Percentiles rank a stretch among this genome's conserved stretches.
Evolutionary conservation across 2,888 invertebrate species (phyloP).

Genomic region (Cataglyphis cursor): DNA sequence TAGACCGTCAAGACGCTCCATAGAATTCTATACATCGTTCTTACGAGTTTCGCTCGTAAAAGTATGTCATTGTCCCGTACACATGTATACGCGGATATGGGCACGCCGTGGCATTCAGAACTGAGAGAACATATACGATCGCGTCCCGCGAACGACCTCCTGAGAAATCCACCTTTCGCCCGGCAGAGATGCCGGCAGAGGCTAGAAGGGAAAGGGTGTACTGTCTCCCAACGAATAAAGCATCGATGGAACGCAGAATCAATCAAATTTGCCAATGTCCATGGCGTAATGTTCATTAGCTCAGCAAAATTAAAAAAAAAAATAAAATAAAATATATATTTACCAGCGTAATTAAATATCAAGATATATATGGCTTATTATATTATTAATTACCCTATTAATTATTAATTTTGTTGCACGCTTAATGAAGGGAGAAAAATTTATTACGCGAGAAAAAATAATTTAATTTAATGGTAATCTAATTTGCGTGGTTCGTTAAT

Average conservation of each 20-base stretch:
- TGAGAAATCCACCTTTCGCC: slow-evolving; percentile 76
- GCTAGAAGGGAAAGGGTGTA: slow-evolving; percentile 37
- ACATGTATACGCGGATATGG: slow-evolving; percentile 28
- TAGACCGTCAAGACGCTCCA: neutral
- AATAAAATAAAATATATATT: neutral
- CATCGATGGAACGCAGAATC: slow-evolving; percentile 7
- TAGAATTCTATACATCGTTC: slow-evolving; percentile 3
- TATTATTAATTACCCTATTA: slow-evolving; percentile 19
- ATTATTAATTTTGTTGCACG: slow-evolving; percentile 4
- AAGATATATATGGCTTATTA: slow-evolving; percentile 4
- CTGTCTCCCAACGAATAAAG: neutral
- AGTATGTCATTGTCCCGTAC: slow-evolving; percentile 51
- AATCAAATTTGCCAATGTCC: slow-evolving; percentile 14
- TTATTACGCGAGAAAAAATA: neutral
- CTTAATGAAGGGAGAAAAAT: neutral
- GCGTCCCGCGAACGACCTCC: slow-evolving; percentile 61
- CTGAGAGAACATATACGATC: slow-evolving; percentile 51
- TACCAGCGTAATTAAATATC: slow-evolving; percentile 2
- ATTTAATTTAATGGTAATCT: neutral
- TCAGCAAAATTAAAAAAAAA: neutral
- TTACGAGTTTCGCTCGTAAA: slow-evolving; percentile 44
- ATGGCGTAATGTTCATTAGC: slow-evolving; percentile 27
- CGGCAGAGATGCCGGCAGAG: slow-evolving; percentile 25
- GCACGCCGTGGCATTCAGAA: slow-evolving; percentile 47
- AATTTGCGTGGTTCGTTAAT: neutral